Percentiles rank a stretch among this genome's conserved stretches.
phyloP scores from a whole-genome alignment of 53 echinoderm and acorn worm species.

The Mesocentrotus franciscanus region DNA sequence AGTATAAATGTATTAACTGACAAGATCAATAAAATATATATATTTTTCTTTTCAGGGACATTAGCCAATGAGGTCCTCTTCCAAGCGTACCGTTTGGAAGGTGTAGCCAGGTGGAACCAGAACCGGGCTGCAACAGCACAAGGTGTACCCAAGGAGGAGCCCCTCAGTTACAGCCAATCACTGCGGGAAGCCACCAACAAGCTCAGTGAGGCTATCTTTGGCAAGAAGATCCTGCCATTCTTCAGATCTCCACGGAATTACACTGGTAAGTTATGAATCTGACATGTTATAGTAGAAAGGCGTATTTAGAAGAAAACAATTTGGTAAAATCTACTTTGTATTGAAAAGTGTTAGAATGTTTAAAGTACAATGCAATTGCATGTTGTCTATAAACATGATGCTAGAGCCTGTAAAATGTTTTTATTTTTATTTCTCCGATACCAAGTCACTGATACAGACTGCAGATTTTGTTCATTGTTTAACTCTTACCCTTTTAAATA shows the following conservation, averaged over 20 bases:
- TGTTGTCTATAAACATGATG: too few relatives aligned
- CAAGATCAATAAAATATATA: not conserved
- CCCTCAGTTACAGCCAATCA: slow-evolving; percentile 49
- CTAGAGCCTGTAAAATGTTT: too few relatives aligned
- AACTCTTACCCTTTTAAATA: too few relatives aligned
- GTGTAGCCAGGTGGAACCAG: slow-evolving; percentile 75
- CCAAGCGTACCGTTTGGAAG: slow-evolving; percentile 79
- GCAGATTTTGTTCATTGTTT: too few relatives aligned
- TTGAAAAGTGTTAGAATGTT: too few relatives aligned
- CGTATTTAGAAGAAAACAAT: too few relatives aligned
- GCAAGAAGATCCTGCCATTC: slow-evolving; percentile 57
- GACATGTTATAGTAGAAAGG: too few relatives aligned
- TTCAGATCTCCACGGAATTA: slow-evolving; percentile 53
- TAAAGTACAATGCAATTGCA: too few relatives aligned
- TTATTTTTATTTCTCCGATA: too few relatives aligned
- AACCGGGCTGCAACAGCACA: slow-evolving; percentile 45
- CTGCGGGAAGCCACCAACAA: slow-evolving; percentile 39
- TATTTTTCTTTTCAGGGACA: slow-evolving; percentile 68
- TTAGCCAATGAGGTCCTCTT: slow-evolving; percentile 74
- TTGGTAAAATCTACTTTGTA: too few relatives aligned
- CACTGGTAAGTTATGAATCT: slow-evolving; percentile 37
- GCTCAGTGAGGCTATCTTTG: slow-evolving; percentile 24
- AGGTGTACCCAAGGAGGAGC: not conserved
- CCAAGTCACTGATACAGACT: too few relatives aligned
- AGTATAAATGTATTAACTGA: not conserved